Base-by-base conservation (phyloP, 2,113 vertebrate species). In the Malaclemys terrapin region DNA sequence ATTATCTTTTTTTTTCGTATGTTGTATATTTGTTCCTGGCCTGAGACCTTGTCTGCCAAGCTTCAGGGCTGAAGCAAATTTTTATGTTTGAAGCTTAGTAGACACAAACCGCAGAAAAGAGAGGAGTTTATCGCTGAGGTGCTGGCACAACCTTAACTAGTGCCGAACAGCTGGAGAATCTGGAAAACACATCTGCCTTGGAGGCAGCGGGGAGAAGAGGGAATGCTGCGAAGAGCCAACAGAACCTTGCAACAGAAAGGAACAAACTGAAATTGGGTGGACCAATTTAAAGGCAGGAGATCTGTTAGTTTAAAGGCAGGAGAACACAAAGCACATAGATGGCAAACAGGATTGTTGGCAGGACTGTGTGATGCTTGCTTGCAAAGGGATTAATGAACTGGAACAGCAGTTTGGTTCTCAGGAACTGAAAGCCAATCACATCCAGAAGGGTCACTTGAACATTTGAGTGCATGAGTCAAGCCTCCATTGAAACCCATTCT, bases 71-170 rank as follows among this genome's bases (percentile, higher is more conserved):
- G 1, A 84, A 78, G 76, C 22, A 93, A 69, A 38, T 76, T 80
- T 91, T 93, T 90, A 25, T 84, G 38, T 29, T 84, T 93, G 57
- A 80, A 91, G 25, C 25, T 94, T 83, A 81, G 29, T 80, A 47
- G 6, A 47, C 45, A 78, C 17, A 84, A 82, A 10, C 9, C 45
- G 85, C 83, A 2, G 13, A 38, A n/a, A 47, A 50, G 54, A 82
- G 3, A 7, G n/a, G 17, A 25, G 52, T 86, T 96, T 97, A 79
- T 89, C 76, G 25, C 76, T 83, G 95, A 91, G 24, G 76, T 65
- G 69, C 69, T 94, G 88, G 69, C 91, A 88, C 35, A 88, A 62
- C 85, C 87, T 94, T 95, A 95, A 95, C 79, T 76, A 50, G 54
- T 4, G 27, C 25, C 49, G 75, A 95, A 76, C 84, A 89, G 57